Base-by-base conservation (phyloP, 2,888 invertebrate genomes). In the Octonoba sinensis region DNA sequence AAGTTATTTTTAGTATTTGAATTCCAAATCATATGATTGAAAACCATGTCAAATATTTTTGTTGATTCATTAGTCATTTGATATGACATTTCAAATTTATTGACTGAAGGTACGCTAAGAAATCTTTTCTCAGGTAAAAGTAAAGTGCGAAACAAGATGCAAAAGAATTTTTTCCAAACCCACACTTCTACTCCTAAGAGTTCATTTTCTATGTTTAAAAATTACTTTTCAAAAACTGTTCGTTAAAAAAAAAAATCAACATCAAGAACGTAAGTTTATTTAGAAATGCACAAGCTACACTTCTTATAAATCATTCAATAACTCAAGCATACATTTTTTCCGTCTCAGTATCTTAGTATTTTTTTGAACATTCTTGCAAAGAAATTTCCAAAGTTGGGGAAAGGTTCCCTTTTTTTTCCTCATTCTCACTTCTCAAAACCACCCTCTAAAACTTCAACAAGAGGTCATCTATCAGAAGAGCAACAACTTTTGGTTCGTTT, bases 291-390 rank as follows among this genome's bases (percentile, higher is more conserved):
- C 54, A 27, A 36, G 22, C 65, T 66, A 47, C 66, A 66, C 66
- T 74, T 66, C 74, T 74, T 74, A 74, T 74, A 74, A 74, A 74
- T 74, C 74, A 74, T 74, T 74, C 74, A 74, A 74, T 66, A 74
- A 73, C 64, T 36, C 36, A 36, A 36, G 36, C 36, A 36, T 8
- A 36, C 11, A 36, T 36, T 36, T 36, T 8, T 54, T 18, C 66
- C 49, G n/a, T 59, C 51, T 56, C 56, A 51, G 27, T 62, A 44
- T 27, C 3, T 15, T 22, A 49, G n/a, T 47, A 36, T 24, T 57
- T 4, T 57, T 65, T 73, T 36, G 8, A 11, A 36, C 36, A 36
- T 57, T 18, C 15, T 46, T 18, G 27, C 22, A 59, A 36, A 72
- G 20, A 72, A 64, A 27, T 64, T 36, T 66, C 20, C 57, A n/a